A percentile compares a stretch with the other conserved stretches of the same genome.
Evolutionary conservation across 92 coral and sea anemone species (phyloP).

Genomic region (Anthopleura xanthogrammica): DNA sequence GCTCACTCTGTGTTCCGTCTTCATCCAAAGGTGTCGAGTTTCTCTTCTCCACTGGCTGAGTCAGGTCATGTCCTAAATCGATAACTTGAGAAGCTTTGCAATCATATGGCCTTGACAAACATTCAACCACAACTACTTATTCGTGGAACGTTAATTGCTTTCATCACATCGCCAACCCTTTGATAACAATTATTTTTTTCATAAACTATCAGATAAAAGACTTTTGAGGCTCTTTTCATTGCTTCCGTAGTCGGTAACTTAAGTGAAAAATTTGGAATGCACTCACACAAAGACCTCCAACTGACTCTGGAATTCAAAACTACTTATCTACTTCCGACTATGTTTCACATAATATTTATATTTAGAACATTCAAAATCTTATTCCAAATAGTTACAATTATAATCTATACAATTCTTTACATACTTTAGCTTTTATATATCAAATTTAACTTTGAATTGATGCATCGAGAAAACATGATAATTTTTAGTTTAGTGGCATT

Average conservation of each 20-base stretch:
- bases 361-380: neutral
- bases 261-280: neutral
- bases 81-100: too few relatives aligned
- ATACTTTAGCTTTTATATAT: neutral
- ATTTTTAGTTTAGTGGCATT: too few relatives aligned
- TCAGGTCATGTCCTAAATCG: too few relatives aligned
- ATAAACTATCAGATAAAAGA: constrained; percentile 5
- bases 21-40: too few relatives aligned
- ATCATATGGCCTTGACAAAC: neutral
- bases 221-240: neutral
- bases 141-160: neutral
- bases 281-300: neutral
- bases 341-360: neutral
- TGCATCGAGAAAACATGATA: neutral
- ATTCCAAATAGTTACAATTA: neutral
- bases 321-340: neutral
- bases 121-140: neutral
- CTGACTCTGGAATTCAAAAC: neutral
- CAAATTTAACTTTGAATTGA: neutral
- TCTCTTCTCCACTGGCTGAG: too few relatives aligned
- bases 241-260: neutral
- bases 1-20: too few relatives aligned
- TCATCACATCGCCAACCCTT: neutral
- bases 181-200: neutral
- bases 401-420: neutral